Evolutionary conservation across 1,140 invertebrate genomes (phyloP), one percentile per base, ranked within the genome.

Genomic region (Helicorthomorpha holstii): DNA sequence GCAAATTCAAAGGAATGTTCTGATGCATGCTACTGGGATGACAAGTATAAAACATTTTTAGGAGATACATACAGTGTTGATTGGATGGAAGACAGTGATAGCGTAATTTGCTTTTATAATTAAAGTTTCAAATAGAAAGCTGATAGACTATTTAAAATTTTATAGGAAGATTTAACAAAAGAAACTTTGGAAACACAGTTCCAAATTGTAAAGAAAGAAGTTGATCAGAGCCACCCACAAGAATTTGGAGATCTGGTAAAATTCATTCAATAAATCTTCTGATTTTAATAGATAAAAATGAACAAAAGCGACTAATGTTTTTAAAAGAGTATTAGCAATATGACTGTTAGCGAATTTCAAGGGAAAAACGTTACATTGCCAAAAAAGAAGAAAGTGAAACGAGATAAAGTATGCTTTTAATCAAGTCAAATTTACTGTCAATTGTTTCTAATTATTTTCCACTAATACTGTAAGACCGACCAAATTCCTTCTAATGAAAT

Each of bases 41-140:
- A 69, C 2, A 54, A 63, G n/a, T 54, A 66, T 27, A 48, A 65
- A 22, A 76, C 73, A 10, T 79, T 70, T 59, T 61, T 79, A 14
- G 78, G 69, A 16, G 76, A 78, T 67, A 70, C 77, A 2, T 80
- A 76, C 60, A 75, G 71, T 59, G 75, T 79, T n/a, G 76, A 71
- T 27, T 82, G 79, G 79, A 74, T 82, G 72, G 66, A 79, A 62
- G 75, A 80, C 65, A 69, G 73, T 22, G 76, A 81, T 56, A 64
- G 65, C 57, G 75, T 75, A 59, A 55, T 19, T 19, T 16, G 7
- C 16, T 34, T 16, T 34, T 34, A 34, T 34, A 7, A 34, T 34
- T 7, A 7, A 16, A 7, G 16, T 34, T 34, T 7, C 7, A 7
- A 7, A 16, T 16, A 34, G 16, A 34, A 7, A 34, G 16, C 16